Evolutionary conservation across 92 coral and sea anemone genomes (phyloP).

Genomic region (Parazoanthus swiftii): DNA sequence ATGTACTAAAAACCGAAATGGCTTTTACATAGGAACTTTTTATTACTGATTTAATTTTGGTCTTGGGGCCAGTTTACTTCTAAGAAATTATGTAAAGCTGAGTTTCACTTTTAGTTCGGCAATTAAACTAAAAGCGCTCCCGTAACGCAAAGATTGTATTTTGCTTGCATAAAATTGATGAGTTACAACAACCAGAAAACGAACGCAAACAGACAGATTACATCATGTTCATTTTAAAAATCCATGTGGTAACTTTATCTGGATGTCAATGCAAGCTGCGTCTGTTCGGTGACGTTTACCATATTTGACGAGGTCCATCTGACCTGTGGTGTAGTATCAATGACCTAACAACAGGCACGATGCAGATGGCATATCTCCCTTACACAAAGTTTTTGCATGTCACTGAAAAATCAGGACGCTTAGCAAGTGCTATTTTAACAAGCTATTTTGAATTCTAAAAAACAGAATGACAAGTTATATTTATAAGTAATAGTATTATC

Average conservation of each 20-base stretch:
- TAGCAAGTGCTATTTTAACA: not conserved
- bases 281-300: not conserved
- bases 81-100: too few species aligned
- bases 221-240: not conserved
- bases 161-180: not conserved
- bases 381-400: not conserved
- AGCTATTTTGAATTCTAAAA: too few species aligned
- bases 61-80: too few species aligned
- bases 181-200: not conserved
- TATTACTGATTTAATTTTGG: too few species aligned
- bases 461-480: too few species aligned
- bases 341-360: not conserved
- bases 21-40: not conserved
- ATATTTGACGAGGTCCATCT: not conserved
- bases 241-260: not conserved
- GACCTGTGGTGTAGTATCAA: not conserved
- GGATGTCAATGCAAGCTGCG: not conserved
- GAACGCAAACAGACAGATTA: not conserved
- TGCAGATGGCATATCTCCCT: too few species aligned
- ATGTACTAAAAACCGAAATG: not conserved
- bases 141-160: not conserved
- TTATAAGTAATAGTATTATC: too few species aligned
- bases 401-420: not conserved
- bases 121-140: not conserved
- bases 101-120: too few species aligned